These are phyloP conservation scores for Leptopilina syphax DNA, from an alignment of 2,888 invertebrate species.

Conservation along the genomic window DNA sequence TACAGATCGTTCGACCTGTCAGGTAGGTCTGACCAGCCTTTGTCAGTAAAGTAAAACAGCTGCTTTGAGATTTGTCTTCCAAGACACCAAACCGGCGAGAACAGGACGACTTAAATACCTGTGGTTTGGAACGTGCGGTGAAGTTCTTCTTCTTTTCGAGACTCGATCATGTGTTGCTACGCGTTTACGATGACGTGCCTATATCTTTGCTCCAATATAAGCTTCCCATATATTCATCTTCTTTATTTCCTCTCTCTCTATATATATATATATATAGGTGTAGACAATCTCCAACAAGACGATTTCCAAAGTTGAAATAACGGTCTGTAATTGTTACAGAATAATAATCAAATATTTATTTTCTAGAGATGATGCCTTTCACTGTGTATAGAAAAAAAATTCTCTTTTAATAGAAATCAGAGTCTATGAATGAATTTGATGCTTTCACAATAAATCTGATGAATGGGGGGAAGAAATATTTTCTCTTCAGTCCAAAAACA, in stretches of 20 bases:
- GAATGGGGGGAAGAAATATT: no score
- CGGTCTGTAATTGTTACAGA: slow-evolving; percentile 1
- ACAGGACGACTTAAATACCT: slow-evolving; percentile 33
- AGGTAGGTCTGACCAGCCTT: slow-evolving; percentile 40
- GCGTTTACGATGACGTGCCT: slow-evolving; percentile 26
- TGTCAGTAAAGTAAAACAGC: slow-evolving; percentile 39
- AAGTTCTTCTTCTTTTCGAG: not conserved
- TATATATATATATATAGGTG: not conserved
- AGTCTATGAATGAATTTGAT: no score
- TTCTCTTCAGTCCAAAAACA: no score
- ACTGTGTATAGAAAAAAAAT: not conserved
- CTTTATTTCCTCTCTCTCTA: not conserved
- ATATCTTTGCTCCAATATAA: slow-evolving; percentile 31
- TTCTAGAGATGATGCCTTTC: not conserved
- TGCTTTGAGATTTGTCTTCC: slow-evolving; percentile 37
- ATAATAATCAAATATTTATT: not conserved
- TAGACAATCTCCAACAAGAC: not conserved
- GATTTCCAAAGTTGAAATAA: slow-evolving; percentile 2
- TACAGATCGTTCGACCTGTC: slow-evolving; percentile 40
- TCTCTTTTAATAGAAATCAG: not conserved
- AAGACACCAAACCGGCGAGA: slow-evolving; percentile 33
- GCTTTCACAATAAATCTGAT: no score
- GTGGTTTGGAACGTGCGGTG: slow-evolving; percentile 30
- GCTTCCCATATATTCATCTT: not conserved
- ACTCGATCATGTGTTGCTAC: slow-evolving; percentile 24